Percentiles rank a stretch among this genome's conserved stretches.
Evolutionary conservation across 2,113 vertebrate species (phyloP).

Genomic region (Lathamus discolor): DNA sequence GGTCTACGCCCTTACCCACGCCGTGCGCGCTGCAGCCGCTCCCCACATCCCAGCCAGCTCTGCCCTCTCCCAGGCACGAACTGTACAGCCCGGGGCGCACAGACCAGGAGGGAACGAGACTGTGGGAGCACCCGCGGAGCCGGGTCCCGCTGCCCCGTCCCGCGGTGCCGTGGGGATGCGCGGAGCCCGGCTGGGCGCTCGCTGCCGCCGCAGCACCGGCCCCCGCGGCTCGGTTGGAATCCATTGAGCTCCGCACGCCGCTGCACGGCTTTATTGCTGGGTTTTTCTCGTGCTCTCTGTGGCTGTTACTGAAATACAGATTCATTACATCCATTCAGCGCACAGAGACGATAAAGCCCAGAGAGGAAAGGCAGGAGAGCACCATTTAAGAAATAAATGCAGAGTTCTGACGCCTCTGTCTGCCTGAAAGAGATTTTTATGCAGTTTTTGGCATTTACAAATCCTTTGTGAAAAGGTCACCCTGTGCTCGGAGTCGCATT

Average conservation of each 20-base stretch:
- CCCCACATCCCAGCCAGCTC: fast-evolving
- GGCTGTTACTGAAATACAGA: not conserved
- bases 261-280: not conserved
- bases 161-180: fast-evolving
- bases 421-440: slow-evolving; percentile 71
- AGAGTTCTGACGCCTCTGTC: slow-evolving; percentile 58
- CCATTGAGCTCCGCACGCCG: not conserved
- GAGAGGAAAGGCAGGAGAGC: not conserved
- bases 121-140: fast-evolving
- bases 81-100: fast-evolving
- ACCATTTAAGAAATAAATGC: slow-evolving; percentile 40
- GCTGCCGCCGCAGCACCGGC: not conserved
- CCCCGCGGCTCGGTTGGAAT: not conserved
- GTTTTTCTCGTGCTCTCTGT: not conserved
- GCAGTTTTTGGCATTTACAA: slow-evolving; percentile 84
- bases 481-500: slow-evolving; percentile 77
- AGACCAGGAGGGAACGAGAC: fast-evolving
- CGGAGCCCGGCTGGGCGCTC: not conserved
- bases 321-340: not conserved
- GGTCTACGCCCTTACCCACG: fast-evolving
- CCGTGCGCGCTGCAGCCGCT: fast-evolving
- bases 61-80: fast-evolving
- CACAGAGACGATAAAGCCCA: not conserved
- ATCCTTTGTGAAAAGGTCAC: slow-evolving; percentile 85
- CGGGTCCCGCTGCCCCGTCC: not conserved